These are phyloP conservation scores for Xestia xanthographa DNA, from an alignment of 2,888 invertebrate species.

Conservation along the genomic window DNA sequence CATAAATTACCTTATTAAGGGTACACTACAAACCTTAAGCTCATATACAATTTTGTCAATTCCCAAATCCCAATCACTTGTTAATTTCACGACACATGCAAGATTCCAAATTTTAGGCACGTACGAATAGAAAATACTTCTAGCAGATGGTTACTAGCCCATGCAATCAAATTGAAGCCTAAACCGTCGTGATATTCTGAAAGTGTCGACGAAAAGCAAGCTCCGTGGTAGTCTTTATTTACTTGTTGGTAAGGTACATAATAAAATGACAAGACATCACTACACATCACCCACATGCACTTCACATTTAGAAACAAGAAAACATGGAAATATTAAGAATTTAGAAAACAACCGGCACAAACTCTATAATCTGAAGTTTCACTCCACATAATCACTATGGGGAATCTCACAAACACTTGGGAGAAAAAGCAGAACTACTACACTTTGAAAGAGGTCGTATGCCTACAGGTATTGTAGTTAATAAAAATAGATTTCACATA, in stretches of 20 bases:
- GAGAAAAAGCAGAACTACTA: constrained; percentile 50
- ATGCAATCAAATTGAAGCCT: constrained; percentile 56
- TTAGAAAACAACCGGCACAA: constrained; percentile 33
- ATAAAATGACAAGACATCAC: constrained; percentile 58
- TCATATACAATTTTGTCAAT: background rate
- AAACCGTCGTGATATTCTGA: constrained; percentile 31
- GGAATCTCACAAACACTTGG: constrained; percentile 58
- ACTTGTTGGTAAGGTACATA: constrained; percentile 52
- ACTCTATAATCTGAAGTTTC: constrained; percentile 29
- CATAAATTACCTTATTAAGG: background rate
- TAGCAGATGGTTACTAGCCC: constrained; percentile 55
- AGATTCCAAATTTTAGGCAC: constrained; percentile 55
- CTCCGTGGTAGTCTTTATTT: constrained; percentile 58
- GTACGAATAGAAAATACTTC: constrained; percentile 53
- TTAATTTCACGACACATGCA: constrained; percentile 52
- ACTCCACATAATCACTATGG: constrained; percentile 60
- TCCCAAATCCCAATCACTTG: constrained; percentile 38
- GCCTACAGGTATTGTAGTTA: constrained; percentile 29
- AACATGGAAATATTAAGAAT: constrained; percentile 40
- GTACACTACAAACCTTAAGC: constrained; percentile 2
- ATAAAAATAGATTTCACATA: constrained; percentile 48
- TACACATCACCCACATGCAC: constrained; percentile 68
- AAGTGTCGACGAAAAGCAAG: constrained; percentile 62
- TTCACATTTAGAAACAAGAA: constrained; percentile 57
- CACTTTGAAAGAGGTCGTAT: constrained; percentile 42